Evolutionary conservation across 30 jellyfish, hydroid and myxozoan species (phyloP).

Genomic region (Aurelia sp.): DNA sequence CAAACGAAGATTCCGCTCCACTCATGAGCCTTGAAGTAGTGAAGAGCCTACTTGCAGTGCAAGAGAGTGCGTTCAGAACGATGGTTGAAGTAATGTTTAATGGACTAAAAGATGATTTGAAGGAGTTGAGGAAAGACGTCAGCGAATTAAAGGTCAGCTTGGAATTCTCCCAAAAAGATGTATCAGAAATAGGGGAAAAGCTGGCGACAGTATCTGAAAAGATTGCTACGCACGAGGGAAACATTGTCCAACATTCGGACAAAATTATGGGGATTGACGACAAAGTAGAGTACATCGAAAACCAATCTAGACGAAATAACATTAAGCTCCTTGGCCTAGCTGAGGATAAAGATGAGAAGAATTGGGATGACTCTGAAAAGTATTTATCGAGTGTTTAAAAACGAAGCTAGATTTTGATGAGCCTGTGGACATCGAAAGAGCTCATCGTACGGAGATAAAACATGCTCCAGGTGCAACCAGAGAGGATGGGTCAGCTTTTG

Average conservation of each 20-base stretch:
- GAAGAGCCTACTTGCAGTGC: slow-evolving; percentile 18
- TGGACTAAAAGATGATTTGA: slow-evolving; percentile 16
- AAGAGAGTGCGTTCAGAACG: slow-evolving; percentile 13
- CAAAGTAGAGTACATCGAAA: slow-evolving; percentile 4
- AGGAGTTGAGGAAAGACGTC: slow-evolving; percentile 22
- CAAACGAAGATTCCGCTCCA: too few species aligned
- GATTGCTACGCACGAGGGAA: slow-evolving; percentile 18
- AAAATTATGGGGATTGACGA: slow-evolving; percentile 9
- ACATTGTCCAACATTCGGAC: not conserved
- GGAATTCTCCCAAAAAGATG: slow-evolving; percentile 15
- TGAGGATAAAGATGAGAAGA: slow-evolving; percentile 8
- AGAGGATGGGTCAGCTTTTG: slow-evolving; percentile 18
- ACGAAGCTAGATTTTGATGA: not conserved
- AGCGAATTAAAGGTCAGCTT: slow-evolving; percentile 6
- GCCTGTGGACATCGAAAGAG: slow-evolving; percentile 13
- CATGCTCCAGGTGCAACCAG: slow-evolving; percentile 37
- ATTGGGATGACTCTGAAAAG: slow-evolving; percentile 19
- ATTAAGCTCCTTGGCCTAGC: slow-evolving; percentile 6
- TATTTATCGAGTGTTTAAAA: slow-evolving; percentile 3
- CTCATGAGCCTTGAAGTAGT: slow-evolving; percentile 2
- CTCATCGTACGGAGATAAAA: slow-evolving; percentile 29
- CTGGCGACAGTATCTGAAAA: not conserved
- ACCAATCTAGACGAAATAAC: slow-evolving; percentile 16
- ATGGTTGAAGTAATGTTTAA: slow-evolving; percentile 24
- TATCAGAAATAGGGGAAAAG: slow-evolving; percentile 1